phyloP scores from a whole-genome alignment of 1,140 invertebrate genomes.

The Neodiprion fabricii region DNA sequence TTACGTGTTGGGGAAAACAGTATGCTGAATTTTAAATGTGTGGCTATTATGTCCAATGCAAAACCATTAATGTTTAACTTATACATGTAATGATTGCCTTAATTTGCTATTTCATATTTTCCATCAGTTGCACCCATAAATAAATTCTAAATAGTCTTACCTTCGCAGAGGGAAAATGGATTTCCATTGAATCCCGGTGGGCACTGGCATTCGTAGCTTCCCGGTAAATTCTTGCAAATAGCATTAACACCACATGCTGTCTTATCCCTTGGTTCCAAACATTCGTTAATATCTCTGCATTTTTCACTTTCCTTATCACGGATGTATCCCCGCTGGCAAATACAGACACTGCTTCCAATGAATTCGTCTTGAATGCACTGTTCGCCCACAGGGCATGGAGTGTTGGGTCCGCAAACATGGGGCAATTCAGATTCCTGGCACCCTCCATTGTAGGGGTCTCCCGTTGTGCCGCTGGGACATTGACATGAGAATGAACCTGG shows the following conservation, averaged over 20 bases:
- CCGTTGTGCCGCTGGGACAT: conserved; percentile 77
- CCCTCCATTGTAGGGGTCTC: conserved; percentile 75
- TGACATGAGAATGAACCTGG: conserved; percentile 87
- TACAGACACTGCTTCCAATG: conserved; percentile 79
- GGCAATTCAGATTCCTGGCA: conserved; percentile 71
- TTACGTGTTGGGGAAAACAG: too few relatives aligned
- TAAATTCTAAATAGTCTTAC: conserved; percentile 41
- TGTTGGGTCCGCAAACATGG: conserved; percentile 72
- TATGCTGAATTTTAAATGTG: too few relatives aligned
- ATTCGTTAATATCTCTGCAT: conserved; percentile 90
- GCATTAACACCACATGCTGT: conserved; percentile 85
- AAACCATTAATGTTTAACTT: too few relatives aligned
- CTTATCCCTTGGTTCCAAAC: conserved; percentile 73
- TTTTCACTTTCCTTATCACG: conserved; percentile 74
- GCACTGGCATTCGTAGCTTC: conserved; percentile 93
- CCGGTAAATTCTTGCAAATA: conserved; percentile 90
- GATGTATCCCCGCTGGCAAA: conserved; percentile 84
- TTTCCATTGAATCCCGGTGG: conserved; percentile 87
- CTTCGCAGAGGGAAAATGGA: conserved; percentile 82
- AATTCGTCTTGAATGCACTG: conserved; percentile 81
- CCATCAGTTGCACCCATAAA: too few relatives aligned
- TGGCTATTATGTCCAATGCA: too few relatives aligned
- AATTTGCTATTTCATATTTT: too few relatives aligned
- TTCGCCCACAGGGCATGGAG: conserved; percentile 83
- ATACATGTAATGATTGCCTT: too few relatives aligned